Evolutionary conservation across 2,888 invertebrate species (phyloP), one percentile per base, ranked within the genome.

Genomic region (Hirudinaria manillensis): DNA sequence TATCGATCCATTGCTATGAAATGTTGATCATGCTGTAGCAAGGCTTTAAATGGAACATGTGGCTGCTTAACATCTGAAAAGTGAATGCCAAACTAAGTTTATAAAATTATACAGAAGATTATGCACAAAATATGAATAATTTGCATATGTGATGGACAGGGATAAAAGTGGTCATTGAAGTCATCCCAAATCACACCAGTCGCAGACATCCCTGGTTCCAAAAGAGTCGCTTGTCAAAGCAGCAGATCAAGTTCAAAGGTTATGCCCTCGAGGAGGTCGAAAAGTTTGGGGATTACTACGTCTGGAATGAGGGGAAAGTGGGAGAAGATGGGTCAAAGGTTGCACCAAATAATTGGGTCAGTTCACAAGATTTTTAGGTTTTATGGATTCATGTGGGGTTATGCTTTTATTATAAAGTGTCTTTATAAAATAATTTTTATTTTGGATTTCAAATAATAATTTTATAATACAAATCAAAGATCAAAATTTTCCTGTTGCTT

Each of bases 101-200:
- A n/a, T n/a, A n/a, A 36, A 36, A 36, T 36, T 45, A n/a, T n/a
- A n/a, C 13, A 16, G 13, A 4, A 1, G 10, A 45, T 7, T 45
- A 45, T 6, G 45, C 3, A 7, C 45, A 45, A 45, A 45, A 45
- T 16, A 45, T 45, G 45, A 10, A 1, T 45, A 16, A 10, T 45
- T 6, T 45, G 10, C 10, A 45, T 4, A 10, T 45, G 13, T 7
- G 3, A 1, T 45, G 1, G 45, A 45, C 45, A 45, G 91, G 91
- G 81, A 91, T 94, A 85, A 90, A 89, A 16, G 81, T 94, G 3
- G 86, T 94, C 29, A 85, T 94, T 32, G 94, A 94, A 84, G 83
- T 87, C 76, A 86, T 94, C 34, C 93, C 93, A 0, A 86, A 87
- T 77, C 86, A 87, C 78, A 84, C 86, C 1, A 86, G 87, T 74